Percentiles rank a stretch among this genome's conserved stretches.
Conservation (phyloP, 2,797 vertebrate species). For the Delichon dasypus region DNA sequence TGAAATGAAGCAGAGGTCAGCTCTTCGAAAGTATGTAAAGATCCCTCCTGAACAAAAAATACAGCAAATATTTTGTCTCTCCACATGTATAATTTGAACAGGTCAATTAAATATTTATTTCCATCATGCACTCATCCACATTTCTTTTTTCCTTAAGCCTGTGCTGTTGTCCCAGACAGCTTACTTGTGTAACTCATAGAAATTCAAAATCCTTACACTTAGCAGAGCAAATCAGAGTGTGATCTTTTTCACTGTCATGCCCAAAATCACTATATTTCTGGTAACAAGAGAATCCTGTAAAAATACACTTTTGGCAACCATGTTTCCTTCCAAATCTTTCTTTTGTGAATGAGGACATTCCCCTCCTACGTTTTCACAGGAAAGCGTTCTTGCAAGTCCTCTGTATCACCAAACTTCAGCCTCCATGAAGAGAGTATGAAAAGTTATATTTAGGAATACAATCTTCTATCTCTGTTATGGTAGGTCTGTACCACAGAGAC, state of each 20-base stretch:
- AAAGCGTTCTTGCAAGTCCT: not conserved
- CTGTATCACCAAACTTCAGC: not conserved
- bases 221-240: not conserved
- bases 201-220: not conserved
- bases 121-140: not conserved
- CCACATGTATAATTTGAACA: not conserved
- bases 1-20: not conserved
- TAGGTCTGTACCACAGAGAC: not conserved
- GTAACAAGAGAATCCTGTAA: not conserved
- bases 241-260: not conserved
- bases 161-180: not conserved
- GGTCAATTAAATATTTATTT: not conserved
- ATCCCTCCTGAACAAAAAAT: not conserved
- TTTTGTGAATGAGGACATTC: not conserved
- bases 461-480: not conserved
- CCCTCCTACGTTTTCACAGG: not conserved
- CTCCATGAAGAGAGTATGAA: not conserved
- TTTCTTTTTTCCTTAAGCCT: not conserved
- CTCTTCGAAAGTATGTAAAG: not conserved
- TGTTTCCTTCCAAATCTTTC: not conserved
- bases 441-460: not conserved
- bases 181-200: not conserved
- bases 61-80: not conserved
- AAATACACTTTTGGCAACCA: not conserved
- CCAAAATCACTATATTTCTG: not conserved